Evolutionary conservation across 2,797 vertebrate species (phyloP), one percentile per base, ranked within the genome.

Genomic region (Euphonia xanthogaster): DNA sequence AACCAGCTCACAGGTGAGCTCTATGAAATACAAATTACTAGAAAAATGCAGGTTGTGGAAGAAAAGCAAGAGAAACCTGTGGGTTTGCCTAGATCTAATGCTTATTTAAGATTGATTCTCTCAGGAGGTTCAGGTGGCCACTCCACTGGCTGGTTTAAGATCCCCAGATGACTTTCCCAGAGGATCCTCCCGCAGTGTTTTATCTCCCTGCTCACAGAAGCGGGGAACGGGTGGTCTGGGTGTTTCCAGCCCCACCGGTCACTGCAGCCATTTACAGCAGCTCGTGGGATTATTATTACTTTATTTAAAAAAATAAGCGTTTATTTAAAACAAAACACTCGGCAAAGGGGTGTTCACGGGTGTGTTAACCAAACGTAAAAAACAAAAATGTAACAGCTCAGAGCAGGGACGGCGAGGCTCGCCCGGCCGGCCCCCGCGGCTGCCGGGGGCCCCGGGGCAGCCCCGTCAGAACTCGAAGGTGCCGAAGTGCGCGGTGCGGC

Each of bases 401-500:
- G 9, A 3, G 25, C 1, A 17, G 24, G 33, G 4, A 7, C 1
- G 14, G 57, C 2, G n/a, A 1, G 48, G 35, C 30, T 5, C 23
- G 44, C 14, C 5, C 71, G 21, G 35, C 24, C 11, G 30, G 44
- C 15, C 7, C 19, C 19, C 7, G 8, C 8, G 55, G 27, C 22
- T 11, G 30, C 51, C 30, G 51, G 30, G 30, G 30, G 3, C 10
- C 16, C 27, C 25, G n/a, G 35, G 14, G 27, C 42, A 2, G 6
- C 35, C 22, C 51, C 58, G 55, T 93, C 93, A 99, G 97, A 99
- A 99, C 95, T 99, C 99, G 95, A 99, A 98, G 96, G 98, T 99
- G 76, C 99, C 99, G 95, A 99, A 99, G 35, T 99, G 98, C 2
- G 99, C 98, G 0, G 99, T 98, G 76, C 99, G 98, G 18, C 98